Conservation (phyloP, 2,888 invertebrate genomes). For the Diploptera punctata region DNA sequence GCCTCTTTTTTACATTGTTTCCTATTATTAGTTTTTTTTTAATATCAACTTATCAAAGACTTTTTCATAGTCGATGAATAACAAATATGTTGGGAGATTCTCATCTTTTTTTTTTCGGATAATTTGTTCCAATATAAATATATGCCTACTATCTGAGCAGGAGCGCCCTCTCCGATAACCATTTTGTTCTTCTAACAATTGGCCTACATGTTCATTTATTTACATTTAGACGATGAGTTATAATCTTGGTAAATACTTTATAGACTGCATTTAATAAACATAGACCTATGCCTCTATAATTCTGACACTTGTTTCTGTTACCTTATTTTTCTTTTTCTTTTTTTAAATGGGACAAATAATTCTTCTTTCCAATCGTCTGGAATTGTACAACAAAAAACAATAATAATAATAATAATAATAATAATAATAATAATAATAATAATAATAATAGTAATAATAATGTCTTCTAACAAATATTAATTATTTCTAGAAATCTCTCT, state of each 20-base stretch:
- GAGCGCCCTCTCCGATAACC: neutral
- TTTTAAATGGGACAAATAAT: neutral
- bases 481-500: neutral
- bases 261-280: neutral
- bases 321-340: no score
- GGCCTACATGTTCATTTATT: neutral
- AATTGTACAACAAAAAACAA: no score
- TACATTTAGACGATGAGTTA: neutral
- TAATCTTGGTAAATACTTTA: neutral
- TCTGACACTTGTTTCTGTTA: neutral
- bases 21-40: neutral
- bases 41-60: neutral
- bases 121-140: neutral
- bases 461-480: neutral
- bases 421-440: no score
- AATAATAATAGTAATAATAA: no score
- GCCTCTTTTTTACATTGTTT: neutral
- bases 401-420: no score
- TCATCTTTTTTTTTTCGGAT: neutral
- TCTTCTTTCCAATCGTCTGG: conserved; percentile 2
- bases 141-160: neutral
- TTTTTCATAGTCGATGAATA: neutral
- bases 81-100: neutral
- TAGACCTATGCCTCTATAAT: neutral
- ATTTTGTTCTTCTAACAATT: neutral